Conservation (phyloP, 1,140 invertebrate genomes). For the Drosophila cardini region DNA sequence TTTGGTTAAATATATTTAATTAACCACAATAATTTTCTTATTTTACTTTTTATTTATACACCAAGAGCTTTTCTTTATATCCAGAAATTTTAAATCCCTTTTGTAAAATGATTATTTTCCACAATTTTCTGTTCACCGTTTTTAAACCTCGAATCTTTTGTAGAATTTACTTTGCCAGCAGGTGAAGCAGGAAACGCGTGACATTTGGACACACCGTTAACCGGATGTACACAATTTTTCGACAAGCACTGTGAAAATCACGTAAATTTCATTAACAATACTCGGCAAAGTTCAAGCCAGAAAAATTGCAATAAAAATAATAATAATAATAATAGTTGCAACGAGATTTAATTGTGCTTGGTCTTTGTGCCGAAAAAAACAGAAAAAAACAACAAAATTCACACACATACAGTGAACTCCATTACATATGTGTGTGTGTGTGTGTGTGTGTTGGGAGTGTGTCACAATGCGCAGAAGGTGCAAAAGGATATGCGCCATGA, state of each 20-base stretch:
- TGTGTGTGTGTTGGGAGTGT: constrained; percentile 16
- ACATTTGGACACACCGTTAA: constrained; percentile 56
- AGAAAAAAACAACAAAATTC: constrained; percentile 54
- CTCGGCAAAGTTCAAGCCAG: constrained; percentile 2
- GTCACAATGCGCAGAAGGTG: constrained; percentile 64
- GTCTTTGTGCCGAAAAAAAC: constrained; percentile 29
- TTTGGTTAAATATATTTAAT: too few species aligned
- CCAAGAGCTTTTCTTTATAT: not conserved
- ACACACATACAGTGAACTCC: constrained; percentile 2
- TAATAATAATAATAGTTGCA: constrained; percentile 72
- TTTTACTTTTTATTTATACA: not conserved
- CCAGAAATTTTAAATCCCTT: not conserved
- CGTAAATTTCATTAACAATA: constrained; percentile 80
- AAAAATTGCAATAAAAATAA: constrained; percentile 43
- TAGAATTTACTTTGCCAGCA: constrained; percentile 5
- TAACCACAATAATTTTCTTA: too few species aligned
- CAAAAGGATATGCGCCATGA: constrained; percentile 72
- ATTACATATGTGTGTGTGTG: not conserved
- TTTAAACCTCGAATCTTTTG: not conserved
- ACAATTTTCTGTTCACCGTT: not conserved
- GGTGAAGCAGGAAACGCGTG: constrained; percentile 60
- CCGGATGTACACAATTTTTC: constrained; percentile 37
- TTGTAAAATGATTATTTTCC: not conserved
- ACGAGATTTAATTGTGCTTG: constrained; percentile 73
- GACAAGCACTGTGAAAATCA: constrained; percentile 64